Conservation (phyloP, 2,797 vertebrate genomes). For the Silurus aristotelis region DNA sequence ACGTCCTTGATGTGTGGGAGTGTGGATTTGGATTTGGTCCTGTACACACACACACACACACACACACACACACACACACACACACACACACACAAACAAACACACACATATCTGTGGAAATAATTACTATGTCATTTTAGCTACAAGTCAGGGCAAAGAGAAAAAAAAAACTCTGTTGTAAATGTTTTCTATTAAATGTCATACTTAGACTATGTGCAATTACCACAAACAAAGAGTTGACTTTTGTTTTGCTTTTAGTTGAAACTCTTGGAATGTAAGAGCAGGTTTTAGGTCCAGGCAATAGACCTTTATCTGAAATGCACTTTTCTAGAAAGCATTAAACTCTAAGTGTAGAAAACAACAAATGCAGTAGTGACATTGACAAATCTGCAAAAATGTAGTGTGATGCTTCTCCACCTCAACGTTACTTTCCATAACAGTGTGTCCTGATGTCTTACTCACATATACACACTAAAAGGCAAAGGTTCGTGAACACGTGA, state of each 20-base stretch:
- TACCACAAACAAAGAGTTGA: constrained; percentile 3
- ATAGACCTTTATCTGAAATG: background rate
- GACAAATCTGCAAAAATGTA: background rate
- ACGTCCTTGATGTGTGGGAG: background rate
- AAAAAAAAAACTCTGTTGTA: background rate
- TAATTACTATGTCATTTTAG: constrained; percentile 13
- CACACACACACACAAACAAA: background rate
- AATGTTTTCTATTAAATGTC: constrained; percentile 17
- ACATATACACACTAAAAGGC: too few species aligned
- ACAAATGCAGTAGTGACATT: background rate
- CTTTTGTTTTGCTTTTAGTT: background rate
- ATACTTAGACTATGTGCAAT: constrained; percentile 9
- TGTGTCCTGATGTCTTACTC: too few species aligned
- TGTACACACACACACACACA: background rate
- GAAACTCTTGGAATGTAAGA: background rate
- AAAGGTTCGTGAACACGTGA: too few species aligned
- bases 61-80: too few species aligned
- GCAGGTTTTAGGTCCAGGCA: background rate
- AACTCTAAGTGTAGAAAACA: background rate
- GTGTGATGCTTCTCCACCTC: background rate
- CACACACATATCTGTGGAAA: constrained; percentile 6
- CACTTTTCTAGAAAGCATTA: background rate
- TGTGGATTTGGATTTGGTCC: constrained; percentile 4
- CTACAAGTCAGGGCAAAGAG: constrained; percentile 7
- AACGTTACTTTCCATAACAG: too few species aligned